These are phyloP conservation scores for Octomys mimax DNA, from an alignment of 2,797 vertebrate species.

Conservation along the genomic window DNA sequence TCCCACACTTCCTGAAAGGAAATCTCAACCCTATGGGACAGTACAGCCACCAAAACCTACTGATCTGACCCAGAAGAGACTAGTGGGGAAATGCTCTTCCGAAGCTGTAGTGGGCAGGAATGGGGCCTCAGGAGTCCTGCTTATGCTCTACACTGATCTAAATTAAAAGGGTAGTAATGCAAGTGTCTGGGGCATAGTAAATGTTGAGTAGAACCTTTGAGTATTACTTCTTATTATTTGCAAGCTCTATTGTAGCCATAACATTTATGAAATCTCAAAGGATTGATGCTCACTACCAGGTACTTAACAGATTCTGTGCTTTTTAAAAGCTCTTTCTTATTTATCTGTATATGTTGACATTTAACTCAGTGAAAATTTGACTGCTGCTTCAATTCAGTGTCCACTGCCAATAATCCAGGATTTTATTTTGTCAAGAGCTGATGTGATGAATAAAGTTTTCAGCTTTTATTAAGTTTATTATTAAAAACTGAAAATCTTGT, in stretches of 20 bases:
- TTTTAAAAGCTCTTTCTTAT: background rate
- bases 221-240: background rate
- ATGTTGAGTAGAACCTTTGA: background rate
- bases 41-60: fast-evolving
- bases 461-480: conserved; percentile 51
- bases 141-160: background rate
- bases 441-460: conserved; percentile 27
- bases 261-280: background rate
- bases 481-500: background rate
- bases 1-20: background rate
- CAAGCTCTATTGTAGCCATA: background rate
- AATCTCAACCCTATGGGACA: background rate
- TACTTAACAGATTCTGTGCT: background rate
- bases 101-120: fast-evolving
- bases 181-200: background rate
- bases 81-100: fast-evolving
- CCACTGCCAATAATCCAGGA: background rate
- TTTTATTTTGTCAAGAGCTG: conserved; percentile 4
- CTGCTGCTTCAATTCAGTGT: background rate
- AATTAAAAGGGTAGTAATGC: background rate
- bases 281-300: background rate
- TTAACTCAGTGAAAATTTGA: background rate
- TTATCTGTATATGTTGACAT: background rate
- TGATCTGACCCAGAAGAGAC: too few species aligned
- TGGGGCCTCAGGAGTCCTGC: fast-evolving